Evolutionary conservation across 2,113 vertebrate species (phyloP).

Genomic region (Larimichthys crocea): DNA sequence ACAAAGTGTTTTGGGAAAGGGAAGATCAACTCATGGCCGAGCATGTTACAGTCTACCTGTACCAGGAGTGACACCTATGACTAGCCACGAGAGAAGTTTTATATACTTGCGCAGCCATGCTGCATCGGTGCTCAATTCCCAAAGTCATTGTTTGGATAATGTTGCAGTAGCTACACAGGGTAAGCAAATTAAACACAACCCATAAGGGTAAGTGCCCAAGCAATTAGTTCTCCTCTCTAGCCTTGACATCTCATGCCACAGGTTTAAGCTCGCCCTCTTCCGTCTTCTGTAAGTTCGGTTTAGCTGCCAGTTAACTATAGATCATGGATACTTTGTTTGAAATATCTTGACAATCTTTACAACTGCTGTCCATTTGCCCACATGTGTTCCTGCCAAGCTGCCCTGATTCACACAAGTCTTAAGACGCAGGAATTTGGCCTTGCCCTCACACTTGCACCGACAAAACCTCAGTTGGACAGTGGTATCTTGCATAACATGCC

Average conservation of each 20-base stretch:
- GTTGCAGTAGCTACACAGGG: slow-evolving; percentile 15
- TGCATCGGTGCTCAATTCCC: neutral
- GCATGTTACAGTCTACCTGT: neutral
- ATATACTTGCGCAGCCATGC: neutral
- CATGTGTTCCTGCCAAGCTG: slow-evolving; percentile 79
- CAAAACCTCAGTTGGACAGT: slow-evolving; percentile 64
- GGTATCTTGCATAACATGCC: slow-evolving; percentile 67
- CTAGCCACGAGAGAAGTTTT: neutral
- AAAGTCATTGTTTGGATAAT: slow-evolving; percentile 14
- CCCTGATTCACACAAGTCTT: slow-evolving; percentile 80
- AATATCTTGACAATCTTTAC: slow-evolving; percentile 83
- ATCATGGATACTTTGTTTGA: slow-evolving; percentile 84
- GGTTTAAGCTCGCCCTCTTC: slow-evolving; percentile 49
- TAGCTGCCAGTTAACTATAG: slow-evolving; percentile 79
- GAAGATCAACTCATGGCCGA: neutral
- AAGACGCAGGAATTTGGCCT: slow-evolving; percentile 78
- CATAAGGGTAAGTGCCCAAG: neutral
- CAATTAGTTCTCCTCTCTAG: slow-evolving; percentile 56
- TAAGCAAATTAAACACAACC: slow-evolving; percentile 35
- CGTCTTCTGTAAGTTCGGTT: slow-evolving; percentile 51
- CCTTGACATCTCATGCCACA: slow-evolving; percentile 58
- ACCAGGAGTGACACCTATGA: slow-evolving; percentile 8
- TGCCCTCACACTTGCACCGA: slow-evolving; percentile 70
- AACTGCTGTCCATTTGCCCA: slow-evolving; percentile 84
- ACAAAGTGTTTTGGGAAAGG: neutral